These are phyloP conservation scores for Porites cylindrica DNA, from an alignment of 92 coral and sea anemone species.

Conservation along the genomic window DNA sequence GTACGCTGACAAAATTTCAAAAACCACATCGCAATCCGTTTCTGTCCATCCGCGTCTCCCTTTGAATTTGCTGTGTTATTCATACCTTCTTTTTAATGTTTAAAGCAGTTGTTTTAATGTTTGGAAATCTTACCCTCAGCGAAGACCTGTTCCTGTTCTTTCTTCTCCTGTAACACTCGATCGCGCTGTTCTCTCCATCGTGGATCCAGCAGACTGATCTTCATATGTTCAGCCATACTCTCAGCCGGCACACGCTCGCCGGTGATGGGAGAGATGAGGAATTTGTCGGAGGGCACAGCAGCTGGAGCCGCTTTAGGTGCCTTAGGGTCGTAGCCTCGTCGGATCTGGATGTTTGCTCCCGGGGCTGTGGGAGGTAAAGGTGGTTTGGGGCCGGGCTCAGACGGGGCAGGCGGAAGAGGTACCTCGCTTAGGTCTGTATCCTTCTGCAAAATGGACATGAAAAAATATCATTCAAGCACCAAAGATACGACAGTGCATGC, in stretches of 20 bases:
- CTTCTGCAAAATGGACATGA: constrained; percentile 46
- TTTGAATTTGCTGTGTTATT: too few species aligned
- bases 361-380: constrained; percentile 99
- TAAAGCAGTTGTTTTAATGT: too few species aligned
- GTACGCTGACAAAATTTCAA: too few species aligned
- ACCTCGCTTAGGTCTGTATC: constrained; percentile 47
- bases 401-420: constrained; percentile 89
- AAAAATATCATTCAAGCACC: background rate
- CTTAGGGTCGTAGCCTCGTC: constrained; percentile 97
- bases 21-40: too few species aligned
- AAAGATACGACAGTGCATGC: background rate
- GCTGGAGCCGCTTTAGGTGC: constrained; percentile 77
- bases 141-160: constrained; percentile 92
- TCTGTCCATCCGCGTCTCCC: too few species aligned
- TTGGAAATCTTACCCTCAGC: constrained; percentile 82
- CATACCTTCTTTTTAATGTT: too few species aligned
- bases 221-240: constrained; percentile 98
- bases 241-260: constrained; percentile 98
- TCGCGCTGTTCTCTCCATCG: constrained; percentile 99
- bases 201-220: constrained; percentile 96
- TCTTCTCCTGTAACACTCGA: constrained; percentile 87
- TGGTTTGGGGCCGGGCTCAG: constrained; percentile 90
- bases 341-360: constrained; percentile 89
- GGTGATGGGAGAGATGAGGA: constrained; percentile 97
- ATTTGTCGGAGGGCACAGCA: constrained; percentile 79